Evolutionary conservation across 1,140 invertebrate genomes (phyloP), one percentile per base, ranked within the genome.

Genomic region (Lepidotrigona ventralis): DNA sequence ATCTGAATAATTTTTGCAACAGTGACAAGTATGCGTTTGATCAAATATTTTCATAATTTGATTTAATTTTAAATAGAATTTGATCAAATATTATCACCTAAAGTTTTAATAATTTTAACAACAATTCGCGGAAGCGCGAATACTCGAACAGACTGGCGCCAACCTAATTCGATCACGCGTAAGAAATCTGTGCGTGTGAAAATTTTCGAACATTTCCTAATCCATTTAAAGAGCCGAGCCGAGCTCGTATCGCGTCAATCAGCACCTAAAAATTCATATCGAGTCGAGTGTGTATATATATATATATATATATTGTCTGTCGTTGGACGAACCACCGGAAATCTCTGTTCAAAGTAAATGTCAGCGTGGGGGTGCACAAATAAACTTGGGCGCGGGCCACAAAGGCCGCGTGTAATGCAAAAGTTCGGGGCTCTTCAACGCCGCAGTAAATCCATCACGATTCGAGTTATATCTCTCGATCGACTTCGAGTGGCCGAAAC

Each of bases 361-460:
- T 46, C 46, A 26, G 17, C 6, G 39, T 8, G 6, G 11, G 17
- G 17, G 64, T 54, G 54, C 76, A 21, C 60, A 46, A 39, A 75
- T 81, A 81, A 81, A 81, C 60, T 81, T 81, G 23, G 8, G 6
- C 51, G 51, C n/a, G 68, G 56, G 2, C 79, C 60, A 74, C 79
- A 56, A 66, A 81, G 71, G 71, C 39, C 17, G 29, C 26, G 60
- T 75, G 79, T 75, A 81, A 74, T 81, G 60, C 79, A 81, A 81
- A 81, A 81, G 71, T 81, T 81, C 3, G 51, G 39, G 58, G 71
- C 71, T 29, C 79, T 74, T 81, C 58, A 75, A 74, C 79, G 54
- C 71, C 60, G 29, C 71, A 26, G 79, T 81, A 81, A 81, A 81
- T 81, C 72, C 79, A 81, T 81, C 79, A 81, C 29, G 72, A 46